Conservation (phyloP, 2,888 invertebrate species). For the Arctia plantaginis region DNA sequence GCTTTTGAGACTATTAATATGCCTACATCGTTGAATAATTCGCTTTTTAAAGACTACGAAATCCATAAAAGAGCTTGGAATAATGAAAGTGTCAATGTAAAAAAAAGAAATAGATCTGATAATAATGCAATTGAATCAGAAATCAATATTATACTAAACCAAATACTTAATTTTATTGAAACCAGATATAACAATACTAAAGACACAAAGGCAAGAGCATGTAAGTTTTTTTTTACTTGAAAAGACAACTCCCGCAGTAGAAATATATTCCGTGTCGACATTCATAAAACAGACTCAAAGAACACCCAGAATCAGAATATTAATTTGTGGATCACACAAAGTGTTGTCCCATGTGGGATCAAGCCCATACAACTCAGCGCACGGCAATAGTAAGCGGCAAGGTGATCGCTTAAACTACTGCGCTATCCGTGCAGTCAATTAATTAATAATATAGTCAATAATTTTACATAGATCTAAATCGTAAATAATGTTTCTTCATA, state of each 20-base stretch:
- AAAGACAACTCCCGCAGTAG: not conserved
- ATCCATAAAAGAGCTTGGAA: not conserved
- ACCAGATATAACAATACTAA: not conserved
- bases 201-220: not conserved
- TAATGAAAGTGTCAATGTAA: not conserved
- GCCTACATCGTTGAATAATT: not conserved
- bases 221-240: not conserved
- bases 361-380: no score
- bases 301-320: no score
- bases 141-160: not conserved
- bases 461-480: not conserved
- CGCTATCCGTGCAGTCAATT: no score
- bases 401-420: no score
- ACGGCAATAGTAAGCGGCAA: no score
- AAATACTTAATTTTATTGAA: constrained; percentile 8
- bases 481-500: no score
- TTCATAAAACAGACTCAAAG: no score
- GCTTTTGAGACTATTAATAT: not conserved
- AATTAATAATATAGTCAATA: not conserved
- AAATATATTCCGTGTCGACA: no score
- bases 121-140: not conserved
- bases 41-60: not conserved
- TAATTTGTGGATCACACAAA: no score
- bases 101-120: not conserved
- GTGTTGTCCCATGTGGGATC: not conserved